Evolutionary conservation across 2,113 vertebrate genomes (phyloP).

Genomic region (Clarias magur): DNA sequence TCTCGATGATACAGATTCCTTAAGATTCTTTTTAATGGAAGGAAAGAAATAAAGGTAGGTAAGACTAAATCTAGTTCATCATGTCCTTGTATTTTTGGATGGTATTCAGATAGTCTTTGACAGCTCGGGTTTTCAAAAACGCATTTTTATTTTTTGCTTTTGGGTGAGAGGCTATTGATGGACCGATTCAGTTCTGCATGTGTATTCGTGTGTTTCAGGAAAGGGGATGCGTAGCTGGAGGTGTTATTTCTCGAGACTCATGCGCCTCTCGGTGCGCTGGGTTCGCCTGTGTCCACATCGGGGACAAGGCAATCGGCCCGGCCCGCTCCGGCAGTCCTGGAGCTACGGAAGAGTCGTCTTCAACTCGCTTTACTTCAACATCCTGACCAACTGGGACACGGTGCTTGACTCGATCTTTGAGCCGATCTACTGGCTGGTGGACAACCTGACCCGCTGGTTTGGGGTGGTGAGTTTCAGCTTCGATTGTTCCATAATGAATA

Average conservation of each 20-base stretch:
- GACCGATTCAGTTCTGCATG: background rate
- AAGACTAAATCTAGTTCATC: background rate
- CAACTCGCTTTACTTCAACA: conserved; percentile 86
- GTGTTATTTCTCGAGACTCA: conserved; percentile 78
- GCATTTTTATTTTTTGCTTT: background rate
- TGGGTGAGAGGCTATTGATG: background rate
- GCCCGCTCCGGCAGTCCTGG: conserved; percentile 75
- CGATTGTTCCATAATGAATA: background rate
- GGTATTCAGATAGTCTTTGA: background rate
- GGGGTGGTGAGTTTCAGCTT: conserved; percentile 84
- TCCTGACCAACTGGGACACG: conserved; percentile 83
- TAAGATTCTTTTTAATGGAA: background rate
- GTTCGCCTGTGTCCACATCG: conserved; percentile 76
- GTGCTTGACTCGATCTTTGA: conserved; percentile 90
- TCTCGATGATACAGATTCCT: background rate
- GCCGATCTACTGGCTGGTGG: conserved; percentile 95
- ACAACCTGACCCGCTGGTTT: conserved; percentile 94
- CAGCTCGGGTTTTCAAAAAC: background rate
- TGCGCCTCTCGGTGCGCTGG: conserved; percentile 83
- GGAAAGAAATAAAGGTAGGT: background rate
- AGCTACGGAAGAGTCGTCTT: conserved; percentile 82
- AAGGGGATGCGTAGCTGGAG: conserved; percentile 72
- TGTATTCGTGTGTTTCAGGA: conserved; percentile 62
- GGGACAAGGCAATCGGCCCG: conserved; percentile 63
- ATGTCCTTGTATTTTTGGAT: background rate